Conservation (phyloP, 35 echinoderm and acorn worm species). For the Apostichopus japonicus region DNA sequence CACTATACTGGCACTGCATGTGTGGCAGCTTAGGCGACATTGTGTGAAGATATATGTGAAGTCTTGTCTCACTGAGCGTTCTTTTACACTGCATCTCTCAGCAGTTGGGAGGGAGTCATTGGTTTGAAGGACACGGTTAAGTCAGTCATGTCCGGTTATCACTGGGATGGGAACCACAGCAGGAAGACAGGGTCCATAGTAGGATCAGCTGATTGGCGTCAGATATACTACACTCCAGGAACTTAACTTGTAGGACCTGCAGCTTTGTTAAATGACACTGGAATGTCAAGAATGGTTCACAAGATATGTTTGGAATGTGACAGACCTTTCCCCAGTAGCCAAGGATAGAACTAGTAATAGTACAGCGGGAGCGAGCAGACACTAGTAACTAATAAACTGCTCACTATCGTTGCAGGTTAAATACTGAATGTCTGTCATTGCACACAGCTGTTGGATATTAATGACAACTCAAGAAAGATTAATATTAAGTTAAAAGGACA, state of each 20-base stretch:
- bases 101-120: not conserved
- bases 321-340: not conserved
- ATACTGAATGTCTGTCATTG: not conserved
- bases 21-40: no score
- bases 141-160: not conserved
- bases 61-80: no score
- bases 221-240: not conserved
- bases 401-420: not conserved
- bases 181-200: constrained; percentile 13
- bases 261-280: constrained; percentile 36
- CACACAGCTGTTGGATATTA: constrained; percentile 2
- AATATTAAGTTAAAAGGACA: not conserved
- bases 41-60: no score
- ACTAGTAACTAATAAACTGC: not conserved
- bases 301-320: constrained; percentile 43
- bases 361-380: not conserved
- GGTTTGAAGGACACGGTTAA: not conserved
- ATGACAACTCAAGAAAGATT: not conserved
- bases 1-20: no score
- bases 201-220: constrained; percentile 27
- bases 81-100: not conserved
- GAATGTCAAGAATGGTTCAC: constrained; percentile 41
- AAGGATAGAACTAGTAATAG: not conserved
- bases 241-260: constrained; percentile 2
- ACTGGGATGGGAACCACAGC: not conserved